phyloP scores from a whole-genome alignment of 53 echinoderm and acorn worm genomes.

The Holothuria leucospilota region DNA sequence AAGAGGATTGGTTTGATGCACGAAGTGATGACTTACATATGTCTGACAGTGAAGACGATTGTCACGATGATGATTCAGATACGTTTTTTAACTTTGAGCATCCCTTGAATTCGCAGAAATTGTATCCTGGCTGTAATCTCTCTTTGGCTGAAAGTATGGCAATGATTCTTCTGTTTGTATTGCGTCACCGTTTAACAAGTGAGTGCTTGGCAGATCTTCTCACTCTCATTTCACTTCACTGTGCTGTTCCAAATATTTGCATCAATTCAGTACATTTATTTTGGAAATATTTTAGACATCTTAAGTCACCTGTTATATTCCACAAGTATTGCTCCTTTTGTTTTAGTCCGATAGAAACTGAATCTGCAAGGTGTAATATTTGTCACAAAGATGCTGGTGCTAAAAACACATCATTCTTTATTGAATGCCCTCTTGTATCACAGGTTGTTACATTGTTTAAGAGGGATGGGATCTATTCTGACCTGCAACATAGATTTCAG shows the following conservation, averaged over 20 bases:
- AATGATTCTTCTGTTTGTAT: neutral
- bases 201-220: constrained; percentile 20
- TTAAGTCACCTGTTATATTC: neutral
- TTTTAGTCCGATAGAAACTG: neutral
- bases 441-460: neutral
- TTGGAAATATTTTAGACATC: neutral
- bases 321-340: neutral
- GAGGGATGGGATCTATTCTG: neutral
- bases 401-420: neutral
- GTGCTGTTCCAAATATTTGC: neutral
- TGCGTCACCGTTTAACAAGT: constrained; percentile 9
- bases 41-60: too few species aligned
- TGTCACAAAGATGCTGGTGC: too few species aligned
- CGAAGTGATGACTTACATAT: too few species aligned
- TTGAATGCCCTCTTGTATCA: neutral
- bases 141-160: constrained; percentile 10
- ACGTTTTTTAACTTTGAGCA: too few species aligned
- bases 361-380: neutral
- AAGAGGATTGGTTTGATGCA: too few species aligned
- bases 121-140: neutral
- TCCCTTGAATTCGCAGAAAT: neutral
- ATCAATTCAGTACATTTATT: too few species aligned
- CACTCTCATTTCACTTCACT: constrained; percentile 11
- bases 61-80: too few species aligned
- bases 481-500: neutral